Evolutionary conservation across 2,888 invertebrate genomes (phyloP).

Genomic region (Abrostola tripartita): DNA sequence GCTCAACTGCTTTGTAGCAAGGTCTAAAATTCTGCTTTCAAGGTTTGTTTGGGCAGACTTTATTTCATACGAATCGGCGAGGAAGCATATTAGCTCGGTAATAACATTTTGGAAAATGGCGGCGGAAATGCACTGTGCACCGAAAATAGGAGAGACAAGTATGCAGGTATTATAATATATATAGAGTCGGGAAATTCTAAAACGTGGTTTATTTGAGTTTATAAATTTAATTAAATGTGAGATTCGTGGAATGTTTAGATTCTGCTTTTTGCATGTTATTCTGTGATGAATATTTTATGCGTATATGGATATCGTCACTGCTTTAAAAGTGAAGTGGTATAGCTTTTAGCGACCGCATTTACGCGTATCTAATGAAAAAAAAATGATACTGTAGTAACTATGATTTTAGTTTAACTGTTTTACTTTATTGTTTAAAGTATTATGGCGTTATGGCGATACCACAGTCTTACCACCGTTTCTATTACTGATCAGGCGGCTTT

Average conservation of each 20-base stretch:
- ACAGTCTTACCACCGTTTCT: too few species aligned
- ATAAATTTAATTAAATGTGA: constrained; percentile 10
- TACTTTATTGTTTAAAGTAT: too few species aligned
- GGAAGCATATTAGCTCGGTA: constrained; percentile 40
- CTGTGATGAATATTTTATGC: constrained; percentile 1
- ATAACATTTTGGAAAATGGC: constrained; percentile 45
- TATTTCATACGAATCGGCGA: constrained; percentile 25
- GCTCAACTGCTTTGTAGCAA: constrained; percentile 15
- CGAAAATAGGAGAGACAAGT: constrained; percentile 11
- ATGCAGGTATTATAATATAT: constrained; percentile 11
- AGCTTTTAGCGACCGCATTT: neutral
- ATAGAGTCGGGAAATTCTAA: constrained; percentile 2
- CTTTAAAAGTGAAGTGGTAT: neutral
- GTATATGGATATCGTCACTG: neutral
- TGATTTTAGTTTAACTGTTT: too few species aligned
- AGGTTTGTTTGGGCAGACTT: constrained; percentile 21
- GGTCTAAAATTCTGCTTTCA: constrained; percentile 24
- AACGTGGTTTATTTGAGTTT: constrained; percentile 5
- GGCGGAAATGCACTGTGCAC: constrained; percentile 16
- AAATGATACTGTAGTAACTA: too few species aligned
- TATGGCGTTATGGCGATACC: too few species aligned
- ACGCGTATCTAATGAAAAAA: too few species aligned
- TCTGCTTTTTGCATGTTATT: neutral
- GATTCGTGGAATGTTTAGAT: neutral
- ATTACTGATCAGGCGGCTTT: neutral